Evolutionary conservation across 2,113 vertebrate genomes (phyloP).

Genomic region (Polyodon spathula): DNA sequence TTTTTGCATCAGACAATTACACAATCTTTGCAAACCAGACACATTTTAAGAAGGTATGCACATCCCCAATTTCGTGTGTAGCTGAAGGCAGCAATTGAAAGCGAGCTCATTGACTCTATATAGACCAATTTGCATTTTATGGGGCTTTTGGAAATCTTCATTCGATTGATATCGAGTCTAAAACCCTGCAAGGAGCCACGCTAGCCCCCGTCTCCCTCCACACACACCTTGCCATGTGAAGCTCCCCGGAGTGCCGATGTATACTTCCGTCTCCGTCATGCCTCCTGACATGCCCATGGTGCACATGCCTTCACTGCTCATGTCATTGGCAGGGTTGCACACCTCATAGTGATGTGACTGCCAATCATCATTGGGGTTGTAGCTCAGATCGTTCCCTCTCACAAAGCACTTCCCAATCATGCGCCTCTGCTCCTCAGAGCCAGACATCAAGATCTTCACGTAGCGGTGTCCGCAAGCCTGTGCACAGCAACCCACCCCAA

Average conservation of each 20-base stretch:
- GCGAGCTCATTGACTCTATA: too few relatives aligned
- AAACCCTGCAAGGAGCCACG: not conserved
- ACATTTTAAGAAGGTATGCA: too few relatives aligned
- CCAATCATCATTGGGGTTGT: conserved; percentile 66
- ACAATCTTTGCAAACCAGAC: too few relatives aligned
- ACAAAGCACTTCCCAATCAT: conserved; percentile 89
- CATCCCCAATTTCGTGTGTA: too few relatives aligned
- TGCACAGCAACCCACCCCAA: not conserved
- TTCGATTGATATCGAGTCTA: too few relatives aligned
- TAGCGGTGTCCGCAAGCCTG: conserved; percentile 91
- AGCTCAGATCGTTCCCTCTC: conserved; percentile 69
- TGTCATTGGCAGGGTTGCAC: conserved; percentile 68
- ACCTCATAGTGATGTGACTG: conserved; percentile 70
- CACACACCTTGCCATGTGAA: conserved; percentile 79
- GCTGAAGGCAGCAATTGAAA: too few relatives aligned
- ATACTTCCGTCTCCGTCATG: conserved; percentile 66
- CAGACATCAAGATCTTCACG: conserved; percentile 56
- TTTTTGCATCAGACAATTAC: too few relatives aligned
- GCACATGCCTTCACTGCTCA: conserved; percentile 72
- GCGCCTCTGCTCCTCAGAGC: conserved; percentile 57
- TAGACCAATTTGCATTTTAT: too few relatives aligned
- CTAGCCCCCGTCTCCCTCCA: not conserved
- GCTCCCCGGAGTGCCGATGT: conserved; percentile 69
- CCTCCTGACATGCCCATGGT: conserved; percentile 82
- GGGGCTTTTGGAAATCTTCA: too few relatives aligned